Evolutionary conservation across 2,888 invertebrate species (phyloP).

Genomic region (Elmis aenea): DNA sequence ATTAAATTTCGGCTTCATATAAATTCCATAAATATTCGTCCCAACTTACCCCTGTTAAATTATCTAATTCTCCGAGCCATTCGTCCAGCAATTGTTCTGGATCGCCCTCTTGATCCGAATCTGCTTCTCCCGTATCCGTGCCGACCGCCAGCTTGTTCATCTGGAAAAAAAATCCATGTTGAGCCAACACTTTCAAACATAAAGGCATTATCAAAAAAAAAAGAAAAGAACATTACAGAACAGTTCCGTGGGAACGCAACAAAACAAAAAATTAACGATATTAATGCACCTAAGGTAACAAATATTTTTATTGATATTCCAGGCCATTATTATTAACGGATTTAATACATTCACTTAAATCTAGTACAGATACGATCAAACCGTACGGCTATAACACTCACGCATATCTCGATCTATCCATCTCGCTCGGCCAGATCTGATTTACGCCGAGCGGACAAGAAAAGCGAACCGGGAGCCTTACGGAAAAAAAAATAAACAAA

Average conservation of each 20-base stretch:
- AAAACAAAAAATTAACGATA: no score
- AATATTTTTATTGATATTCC: not conserved
- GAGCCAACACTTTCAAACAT: not conserved
- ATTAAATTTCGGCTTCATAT: no score
- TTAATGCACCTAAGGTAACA: no score
- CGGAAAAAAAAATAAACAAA: constrained; percentile 2
- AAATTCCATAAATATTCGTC: no score
- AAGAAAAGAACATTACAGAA: not conserved
- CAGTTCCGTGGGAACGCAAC: no score
- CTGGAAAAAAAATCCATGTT: constrained; percentile 44
- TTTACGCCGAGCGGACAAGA: no score
- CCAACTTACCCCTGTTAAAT: constrained; percentile 64
- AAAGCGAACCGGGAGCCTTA: no score
- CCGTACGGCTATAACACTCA: no score
- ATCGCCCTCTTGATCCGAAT: constrained; percentile 63
- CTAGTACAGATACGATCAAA: no score
- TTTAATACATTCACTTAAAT: no score
- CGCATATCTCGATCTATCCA: no score
- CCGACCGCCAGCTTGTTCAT: constrained; percentile 50
- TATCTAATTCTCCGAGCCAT: constrained; percentile 73
- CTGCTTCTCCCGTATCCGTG: constrained; percentile 50
- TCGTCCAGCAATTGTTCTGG: constrained; percentile 73
- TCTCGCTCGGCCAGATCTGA: no score
- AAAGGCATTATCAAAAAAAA: not conserved
- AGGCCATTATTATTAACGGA: not conserved